phyloP scores from a whole-genome alignment of 2,797 vertebrate genomes.

The Lacerta bilineata region DNA sequence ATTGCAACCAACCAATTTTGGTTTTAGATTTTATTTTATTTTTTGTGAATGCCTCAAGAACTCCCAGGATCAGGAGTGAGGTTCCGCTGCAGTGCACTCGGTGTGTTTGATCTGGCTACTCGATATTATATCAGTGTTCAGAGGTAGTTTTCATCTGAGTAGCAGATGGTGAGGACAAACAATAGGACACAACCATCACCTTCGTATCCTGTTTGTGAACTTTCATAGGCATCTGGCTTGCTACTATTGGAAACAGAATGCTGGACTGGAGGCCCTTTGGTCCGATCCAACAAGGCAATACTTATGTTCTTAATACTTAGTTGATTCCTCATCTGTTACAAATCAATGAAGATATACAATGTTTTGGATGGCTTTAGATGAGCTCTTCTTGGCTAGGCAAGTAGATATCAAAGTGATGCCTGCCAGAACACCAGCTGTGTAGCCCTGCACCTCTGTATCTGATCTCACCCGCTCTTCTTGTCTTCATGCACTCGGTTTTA shows the following conservation, averaged over 20 bases:
- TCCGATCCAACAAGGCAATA: neutral
- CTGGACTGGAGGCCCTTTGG: neutral
- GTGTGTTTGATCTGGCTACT: neutral
- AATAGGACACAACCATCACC: neutral
- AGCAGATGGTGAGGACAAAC: neutral
- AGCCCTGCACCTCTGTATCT: neutral
- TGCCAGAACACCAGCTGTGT: slow-evolving; percentile 38
- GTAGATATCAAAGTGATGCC: slow-evolving; percentile 28
- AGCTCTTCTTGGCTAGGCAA: neutral
- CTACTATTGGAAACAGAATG: neutral
- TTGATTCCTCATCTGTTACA: slow-evolving; percentile 28
- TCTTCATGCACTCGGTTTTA: slow-evolving; percentile 7
- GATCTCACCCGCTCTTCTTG: neutral
- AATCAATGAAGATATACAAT: neutral
- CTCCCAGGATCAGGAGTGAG: neutral
- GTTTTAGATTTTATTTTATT: neutral
- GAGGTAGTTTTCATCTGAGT: slow-evolving; percentile 10
- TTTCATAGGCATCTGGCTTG: neutral
- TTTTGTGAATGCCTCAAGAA: neutral
- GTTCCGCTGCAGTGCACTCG: no score
- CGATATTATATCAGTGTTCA: neutral
- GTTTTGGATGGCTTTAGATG: slow-evolving; percentile 24
- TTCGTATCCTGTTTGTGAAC: slow-evolving; percentile 7
- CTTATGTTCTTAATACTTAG: slow-evolving; percentile 19
- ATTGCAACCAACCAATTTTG: no score